Evolutionary conservation across 2,797 vertebrate species (phyloP).

Genomic region (Lepilemur ruficaudatus): DNA sequence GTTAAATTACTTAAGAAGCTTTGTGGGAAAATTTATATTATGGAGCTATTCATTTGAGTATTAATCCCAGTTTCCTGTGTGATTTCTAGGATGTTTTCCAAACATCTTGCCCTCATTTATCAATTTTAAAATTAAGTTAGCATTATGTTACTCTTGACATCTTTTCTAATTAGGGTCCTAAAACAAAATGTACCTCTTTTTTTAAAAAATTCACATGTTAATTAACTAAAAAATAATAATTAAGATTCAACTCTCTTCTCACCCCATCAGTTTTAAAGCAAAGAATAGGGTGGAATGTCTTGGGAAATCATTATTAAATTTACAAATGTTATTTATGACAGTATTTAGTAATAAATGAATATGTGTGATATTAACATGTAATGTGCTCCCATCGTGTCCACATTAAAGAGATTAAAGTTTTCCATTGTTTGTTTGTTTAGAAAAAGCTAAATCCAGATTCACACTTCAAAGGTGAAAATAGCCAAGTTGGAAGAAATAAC

Average conservation of each 20-base stretch:
- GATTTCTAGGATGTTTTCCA: not conserved
- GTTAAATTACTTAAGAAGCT: not conserved
- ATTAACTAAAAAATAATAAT: not conserved
- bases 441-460: not conserved
- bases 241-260: constrained; percentile 19
- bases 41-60: not conserved
- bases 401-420: not conserved
- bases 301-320: not conserved
- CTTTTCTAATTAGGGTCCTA: not conserved
- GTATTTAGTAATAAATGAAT: not conserved
- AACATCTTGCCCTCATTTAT: not conserved
- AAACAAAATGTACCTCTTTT: not conserved
- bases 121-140: constrained; percentile 27
- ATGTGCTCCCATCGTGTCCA: not conserved
- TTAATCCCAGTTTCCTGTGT: not conserved
- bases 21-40: not conserved
- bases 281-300: not conserved
- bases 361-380: not conserved
- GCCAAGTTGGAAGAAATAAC: not conserved
- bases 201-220: not conserved
- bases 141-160: not conserved
- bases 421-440: not conserved
- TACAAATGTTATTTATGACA: not conserved
- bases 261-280: not conserved
- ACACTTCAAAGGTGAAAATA: not conserved